Evolutionary conservation across 2,888 invertebrate species (phyloP).

Genomic region (Scotopteryx bipunctaria): DNA sequence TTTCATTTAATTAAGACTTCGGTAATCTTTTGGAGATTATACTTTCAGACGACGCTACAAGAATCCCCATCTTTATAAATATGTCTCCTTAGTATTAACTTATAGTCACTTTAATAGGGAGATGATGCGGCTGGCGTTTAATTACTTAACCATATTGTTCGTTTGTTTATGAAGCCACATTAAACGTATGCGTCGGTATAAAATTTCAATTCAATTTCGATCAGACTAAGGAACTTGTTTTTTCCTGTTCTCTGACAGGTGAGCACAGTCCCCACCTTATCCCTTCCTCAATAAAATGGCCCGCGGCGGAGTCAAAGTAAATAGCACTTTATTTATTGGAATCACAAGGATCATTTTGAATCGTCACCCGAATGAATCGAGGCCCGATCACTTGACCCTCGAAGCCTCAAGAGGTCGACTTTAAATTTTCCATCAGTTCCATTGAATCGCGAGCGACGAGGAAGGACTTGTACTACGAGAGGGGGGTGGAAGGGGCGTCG

Average conservation of each 20-base stretch:
- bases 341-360: constrained; percentile 2
- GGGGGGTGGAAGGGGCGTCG: neutral
- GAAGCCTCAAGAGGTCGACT: constrained; percentile 5
- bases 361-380: neutral
- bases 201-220: too few species aligned
- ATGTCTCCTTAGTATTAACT: too few species aligned
- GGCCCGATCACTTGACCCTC: constrained; percentile 3
- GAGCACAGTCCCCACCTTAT: neutral
- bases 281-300: neutral
- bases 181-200: too few species aligned
- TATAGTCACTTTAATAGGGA: too few species aligned
- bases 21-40: neutral
- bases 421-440: constrained; percentile 14
- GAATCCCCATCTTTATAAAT: too few species aligned
- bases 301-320: neutral
- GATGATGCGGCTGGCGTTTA: too few species aligned
- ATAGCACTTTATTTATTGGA: constrained; percentile 2
- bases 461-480: constrained; percentile 1
- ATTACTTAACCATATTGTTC: too few species aligned
- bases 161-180: too few species aligned
- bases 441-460: constrained; percentile 9
- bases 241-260: neutral
- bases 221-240: too few species aligned
- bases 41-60: neutral
- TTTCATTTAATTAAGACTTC: neutral